A percentile compares a stretch with the other conserved stretches of the same genome.
These are phyloP conservation scores for Mesoclemmys tuberculata DNA, from an alignment of 2,113 vertebrate genomes.

Conservation along the genomic window DNA sequence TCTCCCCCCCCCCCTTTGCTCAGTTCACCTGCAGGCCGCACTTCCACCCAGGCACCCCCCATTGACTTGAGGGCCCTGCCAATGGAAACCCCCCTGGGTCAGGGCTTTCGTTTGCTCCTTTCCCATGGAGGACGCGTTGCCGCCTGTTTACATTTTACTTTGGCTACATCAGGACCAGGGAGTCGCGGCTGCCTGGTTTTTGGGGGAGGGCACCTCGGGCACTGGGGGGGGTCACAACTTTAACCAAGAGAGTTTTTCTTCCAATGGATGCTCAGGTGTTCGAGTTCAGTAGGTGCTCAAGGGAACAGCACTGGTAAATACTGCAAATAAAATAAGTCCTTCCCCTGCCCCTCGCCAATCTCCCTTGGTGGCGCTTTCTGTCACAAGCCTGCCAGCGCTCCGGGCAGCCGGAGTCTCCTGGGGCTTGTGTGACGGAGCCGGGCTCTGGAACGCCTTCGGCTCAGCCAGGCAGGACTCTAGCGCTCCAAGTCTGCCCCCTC, in stretches of 20 bases:
- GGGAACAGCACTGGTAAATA: background rate
- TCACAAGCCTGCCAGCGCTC: background rate
- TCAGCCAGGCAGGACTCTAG: too few species aligned
- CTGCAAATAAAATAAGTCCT: background rate
- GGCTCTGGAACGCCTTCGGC: too few species aligned
- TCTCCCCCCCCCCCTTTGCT: too few species aligned
- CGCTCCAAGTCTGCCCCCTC: too few species aligned
- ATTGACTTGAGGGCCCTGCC: too few species aligned
- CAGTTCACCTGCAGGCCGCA: background rate
- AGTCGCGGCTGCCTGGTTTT: background rate
- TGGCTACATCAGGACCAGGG: background rate
- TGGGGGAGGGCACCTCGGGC: background rate
- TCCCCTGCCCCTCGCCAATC: background rate
- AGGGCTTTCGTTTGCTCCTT: background rate
- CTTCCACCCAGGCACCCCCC: background rate
- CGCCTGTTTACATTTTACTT: background rate
- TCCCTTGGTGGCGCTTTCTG: background rate
- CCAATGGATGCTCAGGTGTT: background rate
- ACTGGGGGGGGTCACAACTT: background rate
- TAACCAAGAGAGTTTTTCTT: background rate
- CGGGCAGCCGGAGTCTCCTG: background rate
- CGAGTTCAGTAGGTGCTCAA: background rate
- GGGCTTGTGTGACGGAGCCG: background rate
- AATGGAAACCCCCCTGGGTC: too few species aligned
- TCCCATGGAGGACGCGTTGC: accelerated